Evolutionary conservation across 1,140 invertebrate species (phyloP), one percentile per base, ranked within the genome.

Genomic region (Tigriopus japonicus): DNA sequence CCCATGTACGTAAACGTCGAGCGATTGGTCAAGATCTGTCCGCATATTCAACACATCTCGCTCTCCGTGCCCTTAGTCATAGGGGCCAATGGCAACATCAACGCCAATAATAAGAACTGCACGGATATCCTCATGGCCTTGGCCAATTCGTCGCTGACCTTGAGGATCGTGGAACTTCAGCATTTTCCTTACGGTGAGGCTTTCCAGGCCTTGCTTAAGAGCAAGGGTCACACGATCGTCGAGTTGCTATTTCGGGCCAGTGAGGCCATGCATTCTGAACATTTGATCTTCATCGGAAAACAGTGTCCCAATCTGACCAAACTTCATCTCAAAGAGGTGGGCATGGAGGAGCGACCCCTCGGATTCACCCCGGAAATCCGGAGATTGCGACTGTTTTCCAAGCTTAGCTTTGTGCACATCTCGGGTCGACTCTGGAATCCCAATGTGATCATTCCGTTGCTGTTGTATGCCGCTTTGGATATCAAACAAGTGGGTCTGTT

Each of bases 341-440:
- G 45, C 3, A 15, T 5, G n/a, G 45, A 49, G 45, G n/a, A 15
- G 21, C n/a, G 21, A 12, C n/a, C n/a, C n/a, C n/a, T 17, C 3
- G 45, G n/a, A 6, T 49, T 49, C 21, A 17, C 45, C 3, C n/a
- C 45, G 3, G 45, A 15, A 15, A 49, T 49, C 45, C 45, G n/a
- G 45, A 49, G 12, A 6, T 6, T 17, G 3, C n/a, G 45, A 5
- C 12, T 49, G 45, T 49, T 49, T 49, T 49, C n/a, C 21, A 21
- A 49, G n/a, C 21, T 49, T 2, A 15, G 21, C n/a, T 15, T 49
- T 15, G n/a, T 49, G 21, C 45, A 49, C 17, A 58, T 58, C 24
- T 58, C 55, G 3, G 55, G 55, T 1, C 21, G 40, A 17, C 35
- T 41, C 1, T 58, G 55, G 55, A 58, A 58, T 24, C 55, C 55